Evolutionary conservation across 2,113 vertebrate genomes (phyloP), one percentile per base, ranked within the genome.

Genomic region (cattle (Bos taurus)): DNA sequence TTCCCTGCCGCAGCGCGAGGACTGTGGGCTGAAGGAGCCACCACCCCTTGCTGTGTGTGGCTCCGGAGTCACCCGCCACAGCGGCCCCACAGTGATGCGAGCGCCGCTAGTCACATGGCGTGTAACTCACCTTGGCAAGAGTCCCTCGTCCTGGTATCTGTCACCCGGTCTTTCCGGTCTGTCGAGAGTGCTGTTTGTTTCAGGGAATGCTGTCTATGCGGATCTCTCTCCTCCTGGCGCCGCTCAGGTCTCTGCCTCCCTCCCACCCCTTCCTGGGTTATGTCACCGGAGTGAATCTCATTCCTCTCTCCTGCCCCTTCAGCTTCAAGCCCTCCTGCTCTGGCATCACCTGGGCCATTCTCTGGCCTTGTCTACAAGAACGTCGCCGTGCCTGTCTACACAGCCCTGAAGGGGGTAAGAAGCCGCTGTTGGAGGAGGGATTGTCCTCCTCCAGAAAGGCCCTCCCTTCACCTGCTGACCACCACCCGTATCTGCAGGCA

Each of bases 391-490:
- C 99, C 99, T 23, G 99, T 99, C 96, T 99, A 99, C 98, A 99
- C 99, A 13, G 99, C 99, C 95, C 98, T 99, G 97, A 99, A 99
- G 98, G 99, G 99, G 99, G 99, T 99, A 99, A 99, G 95, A 96
- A 93, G 62, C 30, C 19, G 10, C 91, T 33, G 1, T 33, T 26
- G 2, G 1, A 48, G 74, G 74, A 80, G 3, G 6, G 83, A 52
- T 25, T 8, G 15, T 60, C n/a, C 54, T n/a, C 4, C 9, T 13
- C 6, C n/a, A 48, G 26, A 90, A 62, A 78, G 57, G 46, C 71
- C 71, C 7, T 25, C 21, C 71, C 11, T 17, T 36, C 30, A 81
- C 16, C 28, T 5, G 16, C 28, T 48, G 26, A 33, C 78, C 46
- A 33, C 16, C 36, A 7, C 50, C 48, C 0, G 0, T 16, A 23